A percentile compares a stretch with the other conserved stretches of the same genome.
Evolutionary conservation across 2,797 vertebrate species (phyloP).

Genomic region (Gorsachius magnificus): DNA sequence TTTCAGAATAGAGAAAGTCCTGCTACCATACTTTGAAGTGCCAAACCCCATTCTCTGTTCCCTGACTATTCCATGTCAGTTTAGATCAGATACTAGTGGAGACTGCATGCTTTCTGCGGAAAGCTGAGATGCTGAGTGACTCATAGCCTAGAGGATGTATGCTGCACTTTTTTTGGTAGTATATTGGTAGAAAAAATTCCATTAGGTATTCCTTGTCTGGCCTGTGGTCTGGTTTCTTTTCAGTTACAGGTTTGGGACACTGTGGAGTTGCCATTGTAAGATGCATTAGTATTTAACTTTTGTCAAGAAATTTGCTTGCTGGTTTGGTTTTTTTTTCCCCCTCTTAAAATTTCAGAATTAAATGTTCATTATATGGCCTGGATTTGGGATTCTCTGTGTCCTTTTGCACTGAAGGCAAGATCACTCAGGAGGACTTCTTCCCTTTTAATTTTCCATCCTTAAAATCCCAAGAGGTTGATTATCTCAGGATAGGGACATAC

Average conservation of each 20-base stretch:
- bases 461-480: not conserved
- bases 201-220: not conserved
- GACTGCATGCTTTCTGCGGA: not conserved
- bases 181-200: not conserved
- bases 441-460: not conserved
- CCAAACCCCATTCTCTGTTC: not conserved
- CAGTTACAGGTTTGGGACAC: not conserved
- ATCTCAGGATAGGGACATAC: not conserved
- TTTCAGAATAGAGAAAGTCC: not conserved
- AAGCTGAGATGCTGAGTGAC: not conserved
- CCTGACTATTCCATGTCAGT: not conserved
- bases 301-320: not conserved
- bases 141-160: not conserved
- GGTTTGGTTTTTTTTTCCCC: rapidly evolving
- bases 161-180: not conserved
- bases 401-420: not conserved
- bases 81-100: not conserved
- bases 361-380: not conserved
- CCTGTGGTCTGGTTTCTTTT: not conserved
- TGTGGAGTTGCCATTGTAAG: not conserved
- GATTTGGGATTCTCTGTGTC: not conserved
- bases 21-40: not conserved
- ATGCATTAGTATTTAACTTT: not conserved
- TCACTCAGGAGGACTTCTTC: not conserved
- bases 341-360: not conserved